These are phyloP conservation scores for Apis florea DNA, from an alignment of 1,140 invertebrate species.

Conservation along the genomic window DNA sequence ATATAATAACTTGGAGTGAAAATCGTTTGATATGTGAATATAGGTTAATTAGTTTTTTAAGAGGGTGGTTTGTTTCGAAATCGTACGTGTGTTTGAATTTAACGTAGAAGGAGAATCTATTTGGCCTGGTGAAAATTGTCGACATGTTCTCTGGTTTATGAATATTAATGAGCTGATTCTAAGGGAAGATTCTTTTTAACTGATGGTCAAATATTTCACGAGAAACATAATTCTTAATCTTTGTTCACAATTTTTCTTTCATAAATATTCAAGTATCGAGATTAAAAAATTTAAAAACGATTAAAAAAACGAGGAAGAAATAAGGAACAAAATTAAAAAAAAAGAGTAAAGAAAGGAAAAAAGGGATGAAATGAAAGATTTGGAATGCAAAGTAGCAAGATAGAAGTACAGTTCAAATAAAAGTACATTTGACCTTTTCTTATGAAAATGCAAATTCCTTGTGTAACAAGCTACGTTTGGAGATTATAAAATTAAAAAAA, in stretches of 20 bases:
- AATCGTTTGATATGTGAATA: background rate
- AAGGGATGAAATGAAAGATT: background rate
- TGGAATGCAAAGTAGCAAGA: background rate
- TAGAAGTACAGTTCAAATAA: background rate
- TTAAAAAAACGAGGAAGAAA: background rate
- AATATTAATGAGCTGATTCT: background rate
- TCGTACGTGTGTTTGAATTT: background rate
- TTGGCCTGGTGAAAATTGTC: background rate
- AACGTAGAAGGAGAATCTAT: background rate
- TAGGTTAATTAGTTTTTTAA: background rate
- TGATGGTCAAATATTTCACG: background rate
- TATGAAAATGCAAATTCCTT: conserved; percentile 7
- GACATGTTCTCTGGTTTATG: background rate
- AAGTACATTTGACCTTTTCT: conserved; percentile 2
- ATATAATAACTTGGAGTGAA: background rate
- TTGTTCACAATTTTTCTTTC: background rate
- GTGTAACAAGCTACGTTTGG: background rate
- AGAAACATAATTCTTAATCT: background rate
- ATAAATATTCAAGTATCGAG: background rate
- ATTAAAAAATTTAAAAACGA: background rate
- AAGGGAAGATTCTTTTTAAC: background rate
- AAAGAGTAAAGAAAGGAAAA: background rate
- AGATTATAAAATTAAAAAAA: background rate
- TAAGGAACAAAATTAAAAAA: background rate
- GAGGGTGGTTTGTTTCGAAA: background rate